phyloP scores from a whole-genome alignment of 2,113 vertebrate genomes.

The Rhea americana region DNA sequence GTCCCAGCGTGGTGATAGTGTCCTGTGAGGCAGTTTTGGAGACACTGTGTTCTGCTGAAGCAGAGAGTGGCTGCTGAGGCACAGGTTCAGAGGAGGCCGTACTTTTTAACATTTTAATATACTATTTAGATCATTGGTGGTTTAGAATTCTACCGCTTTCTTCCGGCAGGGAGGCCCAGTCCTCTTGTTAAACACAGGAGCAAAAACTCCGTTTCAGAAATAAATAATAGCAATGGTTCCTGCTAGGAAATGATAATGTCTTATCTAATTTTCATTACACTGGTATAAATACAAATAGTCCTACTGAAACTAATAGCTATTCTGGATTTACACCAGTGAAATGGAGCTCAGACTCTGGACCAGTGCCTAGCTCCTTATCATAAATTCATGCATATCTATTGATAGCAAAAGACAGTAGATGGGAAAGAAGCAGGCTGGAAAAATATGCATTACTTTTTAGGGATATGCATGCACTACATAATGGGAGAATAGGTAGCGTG shows the following conservation, averaged over 20 bases:
- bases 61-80: background rate
- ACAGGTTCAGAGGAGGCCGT: background rate
- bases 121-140: background rate
- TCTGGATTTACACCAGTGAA: background rate
- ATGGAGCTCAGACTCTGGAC: background rate
- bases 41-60: background rate
- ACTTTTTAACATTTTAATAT: background rate
- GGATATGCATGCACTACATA: background rate
- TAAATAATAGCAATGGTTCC: background rate
- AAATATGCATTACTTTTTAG: background rate
- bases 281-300: background rate
- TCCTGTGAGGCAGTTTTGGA: background rate
- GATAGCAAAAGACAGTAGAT: background rate
- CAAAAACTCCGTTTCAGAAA: background rate
- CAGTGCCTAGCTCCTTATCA: background rate
- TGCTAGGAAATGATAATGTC: background rate
- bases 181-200: background rate
- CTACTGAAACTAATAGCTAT: background rate
- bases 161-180: rapidly evolving
- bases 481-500: background rate
- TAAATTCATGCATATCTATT: background rate
- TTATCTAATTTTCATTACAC: background rate
- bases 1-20: background rate
- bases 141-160: background rate
- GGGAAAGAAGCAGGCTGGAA: background rate